Evolutionary conservation across 2,113 vertebrate genomes (phyloP).

Genomic region (Leptodactylus fuscus): DNA sequence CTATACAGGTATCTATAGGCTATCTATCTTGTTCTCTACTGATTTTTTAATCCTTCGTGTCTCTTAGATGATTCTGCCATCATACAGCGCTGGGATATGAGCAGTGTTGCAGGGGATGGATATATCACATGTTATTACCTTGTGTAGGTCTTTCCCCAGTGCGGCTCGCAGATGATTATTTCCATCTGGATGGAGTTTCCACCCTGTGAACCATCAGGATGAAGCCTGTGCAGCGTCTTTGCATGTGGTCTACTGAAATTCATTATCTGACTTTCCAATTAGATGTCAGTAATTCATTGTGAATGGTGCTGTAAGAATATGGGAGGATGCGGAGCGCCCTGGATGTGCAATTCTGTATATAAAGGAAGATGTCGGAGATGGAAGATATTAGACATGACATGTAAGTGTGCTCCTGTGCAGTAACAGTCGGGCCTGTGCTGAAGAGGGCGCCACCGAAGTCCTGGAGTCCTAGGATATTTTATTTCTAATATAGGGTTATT

Average conservation of each 20-base stretch:
- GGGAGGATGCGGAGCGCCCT: neutral
- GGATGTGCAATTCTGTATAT: neutral
- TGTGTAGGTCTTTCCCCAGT: conserved; percentile 25
- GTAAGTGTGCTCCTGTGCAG: neutral
- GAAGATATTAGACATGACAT: neutral
- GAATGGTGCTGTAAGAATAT: neutral
- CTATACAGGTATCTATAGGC: too few relatives aligned
- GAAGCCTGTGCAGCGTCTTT: neutral
- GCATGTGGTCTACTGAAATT: conserved; percentile 39
- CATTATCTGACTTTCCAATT: conserved; percentile 7
- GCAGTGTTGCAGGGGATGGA: neutral
- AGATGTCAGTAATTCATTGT: conserved; percentile 15
- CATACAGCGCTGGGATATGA: neutral
- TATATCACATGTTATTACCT: conserved; percentile 16
- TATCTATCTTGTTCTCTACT: neutral
- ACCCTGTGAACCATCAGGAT: conserved; percentile 5
- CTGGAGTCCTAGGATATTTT: neutral
- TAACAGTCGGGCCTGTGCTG: neutral
- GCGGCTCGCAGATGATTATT: conserved; percentile 10
- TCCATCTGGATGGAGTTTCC: conserved; percentile 20
- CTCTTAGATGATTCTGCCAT: conserved; percentile 19
- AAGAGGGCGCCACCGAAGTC: neutral
- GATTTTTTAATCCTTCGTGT: conserved; percentile 2
- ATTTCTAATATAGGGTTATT: too few relatives aligned
- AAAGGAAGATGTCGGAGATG: neutral